A percentile compares a stretch with the other conserved stretches of the same genome.
Evolutionary conservation across 1,140 invertebrate species (phyloP).

Genomic region (Drosophila subpulchrella): DNA sequence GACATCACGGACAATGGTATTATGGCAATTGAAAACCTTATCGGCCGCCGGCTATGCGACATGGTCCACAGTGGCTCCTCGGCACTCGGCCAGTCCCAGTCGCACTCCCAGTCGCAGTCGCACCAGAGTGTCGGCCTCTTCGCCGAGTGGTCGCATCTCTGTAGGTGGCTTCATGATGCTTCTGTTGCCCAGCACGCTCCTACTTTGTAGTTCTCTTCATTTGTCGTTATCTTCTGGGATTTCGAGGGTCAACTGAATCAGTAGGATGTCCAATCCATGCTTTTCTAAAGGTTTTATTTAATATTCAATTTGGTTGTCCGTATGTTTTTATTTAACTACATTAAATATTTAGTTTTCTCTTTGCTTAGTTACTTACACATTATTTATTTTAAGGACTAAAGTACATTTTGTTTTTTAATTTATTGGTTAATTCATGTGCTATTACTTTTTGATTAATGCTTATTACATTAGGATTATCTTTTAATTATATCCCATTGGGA

Average conservation of each 20-base stretch:
- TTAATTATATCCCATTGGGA: too few relatives aligned
- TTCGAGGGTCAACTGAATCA: neutral
- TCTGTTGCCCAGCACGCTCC: constrained; percentile 54
- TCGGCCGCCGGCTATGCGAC: constrained; percentile 80
- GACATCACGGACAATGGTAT: constrained; percentile 83
- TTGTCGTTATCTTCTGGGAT: constrained; percentile 10
- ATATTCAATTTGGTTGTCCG: too few relatives aligned
- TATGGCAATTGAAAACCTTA: constrained; percentile 84
- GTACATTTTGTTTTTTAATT: neutral
- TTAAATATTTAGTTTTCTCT: neutral
- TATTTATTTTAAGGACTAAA: neutral
- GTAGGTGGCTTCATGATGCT: constrained; percentile 81
- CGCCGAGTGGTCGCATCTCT: constrained; percentile 84
- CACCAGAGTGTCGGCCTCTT: constrained; percentile 81
- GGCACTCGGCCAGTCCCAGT: constrained; percentile 67
- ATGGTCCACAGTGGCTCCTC: constrained; percentile 67
- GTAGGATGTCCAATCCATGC: neutral
- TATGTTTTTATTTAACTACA: neutral
- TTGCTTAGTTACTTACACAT: neutral
- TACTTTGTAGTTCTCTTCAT: constrained; percentile 39
- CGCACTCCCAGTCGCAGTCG: constrained; percentile 50
- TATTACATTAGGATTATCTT: neutral
- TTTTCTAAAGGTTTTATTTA: too few relatives aligned
- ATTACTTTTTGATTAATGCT: too few relatives aligned
- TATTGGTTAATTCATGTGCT: neutral